Base-by-base conservation (phyloP, 2,888 invertebrate genomes). In the Amiota minor region DNA sequence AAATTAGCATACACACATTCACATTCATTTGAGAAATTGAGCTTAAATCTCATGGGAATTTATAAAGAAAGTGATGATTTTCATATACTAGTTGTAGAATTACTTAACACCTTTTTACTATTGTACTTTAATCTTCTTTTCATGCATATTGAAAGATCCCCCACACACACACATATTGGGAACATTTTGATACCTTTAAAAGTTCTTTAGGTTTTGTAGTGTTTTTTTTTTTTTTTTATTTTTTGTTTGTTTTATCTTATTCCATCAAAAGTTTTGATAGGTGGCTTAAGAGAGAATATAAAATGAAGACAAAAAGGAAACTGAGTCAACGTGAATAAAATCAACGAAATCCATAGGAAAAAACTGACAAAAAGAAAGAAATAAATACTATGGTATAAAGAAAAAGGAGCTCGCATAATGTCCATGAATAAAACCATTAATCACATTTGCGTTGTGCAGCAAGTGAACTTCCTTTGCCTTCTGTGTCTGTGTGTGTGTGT, bases 391-490 rank as follows among this genome's bases (percentile, higher is more conserved):
- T 77, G 77, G 77, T n/a, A n/a, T 14, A 23, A 16, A 6, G 6
- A 35, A 6, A 35, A 35, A 35, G 75, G 78, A 77, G 78, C 78
- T 35, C 75, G 67, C 80, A 85, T 88, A 86, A 88, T 89, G 86
- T 89, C 88, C 88, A 86, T 84, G 82, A 80, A 83, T 77, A 75
- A 81, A 81, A 89, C 86, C 89, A 89, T 89, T 89, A 89, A 89
- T 89, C 89, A 89, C 88, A 84, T 83, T 83, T 80, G 81, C 77
- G 85, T 86, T 83, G 86, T 87, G 87, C 87, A 87, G 88, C 88
- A 87, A 88, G 88, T 88, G 87, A 87, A 87, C 88, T 88, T 88
- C 88, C 86, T 88, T 88, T 86, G 82, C 86, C 83, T 86, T 82
- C 87, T 87, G 35, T 23, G 23, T 23, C 3, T 23, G 23, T 23